Evolutionary conservation across 1,140 invertebrate genomes (phyloP).

Genomic region (Orius insidiosus): DNA sequence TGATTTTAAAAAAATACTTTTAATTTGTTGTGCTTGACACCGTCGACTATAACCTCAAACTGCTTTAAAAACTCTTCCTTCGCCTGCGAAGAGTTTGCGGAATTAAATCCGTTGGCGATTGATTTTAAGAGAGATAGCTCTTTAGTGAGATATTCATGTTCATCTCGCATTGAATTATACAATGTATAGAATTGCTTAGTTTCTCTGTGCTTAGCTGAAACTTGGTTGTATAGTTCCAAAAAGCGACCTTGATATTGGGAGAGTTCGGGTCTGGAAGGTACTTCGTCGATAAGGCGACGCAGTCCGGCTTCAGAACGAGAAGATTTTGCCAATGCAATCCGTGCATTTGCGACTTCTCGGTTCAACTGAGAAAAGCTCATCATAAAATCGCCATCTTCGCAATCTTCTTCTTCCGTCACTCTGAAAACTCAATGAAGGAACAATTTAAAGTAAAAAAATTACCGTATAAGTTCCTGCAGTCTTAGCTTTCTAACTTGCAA

Average conservation of each 20-base stretch:
- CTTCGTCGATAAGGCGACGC: slow-evolving; percentile 68
- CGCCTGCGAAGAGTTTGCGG: slow-evolving; percentile 20
- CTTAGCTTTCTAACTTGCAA: slow-evolving; percentile 46
- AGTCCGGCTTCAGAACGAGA: slow-evolving; percentile 65
- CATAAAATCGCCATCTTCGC: slow-evolving; percentile 23
- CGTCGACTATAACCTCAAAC: slow-evolving; percentile 71
- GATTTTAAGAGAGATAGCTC: slow-evolving; percentile 85
- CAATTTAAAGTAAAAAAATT: slow-evolving; percentile 22
- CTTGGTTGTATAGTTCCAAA: slow-evolving; percentile 93
- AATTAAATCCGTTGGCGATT: slow-evolving; percentile 77
- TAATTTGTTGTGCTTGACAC: slow-evolving; percentile 59
- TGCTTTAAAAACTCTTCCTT: slow-evolving; percentile 78
- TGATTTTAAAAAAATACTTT: slow-evolving; percentile 36
- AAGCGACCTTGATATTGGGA: slow-evolving; percentile 90
- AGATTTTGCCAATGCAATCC: slow-evolving; percentile 53
- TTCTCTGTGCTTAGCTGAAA: slow-evolving; percentile 85
- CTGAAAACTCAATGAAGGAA: slow-evolving; percentile 21
- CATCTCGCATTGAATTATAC: slow-evolving; percentile 91
- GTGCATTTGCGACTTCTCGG: slow-evolving; percentile 34
- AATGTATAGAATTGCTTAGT: slow-evolving; percentile 94
- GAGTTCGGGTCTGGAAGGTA: slow-evolving; percentile 80
- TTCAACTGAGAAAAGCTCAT: too few species aligned
- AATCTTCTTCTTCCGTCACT: slow-evolving; percentile 29
- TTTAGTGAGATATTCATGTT: slow-evolving; percentile 76
- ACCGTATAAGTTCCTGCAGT: slow-evolving; percentile 39